Evolutionary conservation across 2,888 invertebrate genomes (phyloP).

Genomic region (Tetrapedia diversipes): DNA sequence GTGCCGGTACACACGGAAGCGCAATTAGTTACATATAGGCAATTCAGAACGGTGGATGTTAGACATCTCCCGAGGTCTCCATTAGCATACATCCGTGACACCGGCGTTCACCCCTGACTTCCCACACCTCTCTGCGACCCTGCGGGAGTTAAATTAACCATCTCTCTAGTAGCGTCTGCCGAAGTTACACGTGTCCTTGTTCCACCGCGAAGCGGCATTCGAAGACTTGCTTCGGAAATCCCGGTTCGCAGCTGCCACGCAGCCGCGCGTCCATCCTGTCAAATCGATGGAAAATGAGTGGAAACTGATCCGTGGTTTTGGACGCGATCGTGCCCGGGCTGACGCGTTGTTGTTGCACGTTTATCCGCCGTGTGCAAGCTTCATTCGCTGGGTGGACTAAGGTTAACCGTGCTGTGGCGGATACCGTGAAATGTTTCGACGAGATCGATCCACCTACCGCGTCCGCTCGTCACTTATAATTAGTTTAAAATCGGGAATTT

Average conservation of each 20-base stretch:
- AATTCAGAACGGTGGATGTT: constrained; percentile 76
- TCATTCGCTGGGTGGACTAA: not conserved
- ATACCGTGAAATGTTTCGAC: not conserved
- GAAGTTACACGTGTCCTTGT: constrained; percentile 53
- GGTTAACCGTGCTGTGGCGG: constrained; percentile 16
- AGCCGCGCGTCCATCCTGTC: constrained; percentile 16
- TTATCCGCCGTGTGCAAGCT: not conserved
- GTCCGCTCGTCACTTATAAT: not conserved
- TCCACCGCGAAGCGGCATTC: constrained; percentile 21
- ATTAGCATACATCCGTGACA: constrained; percentile 80
- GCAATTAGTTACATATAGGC: constrained; percentile 65
- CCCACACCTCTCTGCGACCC: constrained; percentile 64
- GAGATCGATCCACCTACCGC: constrained; percentile 1
- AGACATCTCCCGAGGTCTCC: constrained; percentile 78
- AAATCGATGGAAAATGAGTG: constrained; percentile 40
- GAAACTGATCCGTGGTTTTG: constrained; percentile 36
- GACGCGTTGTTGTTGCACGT: constrained; percentile 1
- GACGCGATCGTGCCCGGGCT: constrained; percentile 15
- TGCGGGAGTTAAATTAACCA: constrained; percentile 74
- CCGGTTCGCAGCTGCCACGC: constrained; percentile 8
- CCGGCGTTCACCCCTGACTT: constrained; percentile 74
- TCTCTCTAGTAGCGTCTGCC: constrained; percentile 55
- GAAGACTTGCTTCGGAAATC: constrained; percentile 41
- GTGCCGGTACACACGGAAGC: constrained; percentile 25
- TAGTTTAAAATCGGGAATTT: not conserved